A percentile compares a stretch with the other conserved stretches of the same genome.
phyloP scores from a whole-genome alignment of 2,113 vertebrate genomes.

The Mirounga angustirostris region DNA sequence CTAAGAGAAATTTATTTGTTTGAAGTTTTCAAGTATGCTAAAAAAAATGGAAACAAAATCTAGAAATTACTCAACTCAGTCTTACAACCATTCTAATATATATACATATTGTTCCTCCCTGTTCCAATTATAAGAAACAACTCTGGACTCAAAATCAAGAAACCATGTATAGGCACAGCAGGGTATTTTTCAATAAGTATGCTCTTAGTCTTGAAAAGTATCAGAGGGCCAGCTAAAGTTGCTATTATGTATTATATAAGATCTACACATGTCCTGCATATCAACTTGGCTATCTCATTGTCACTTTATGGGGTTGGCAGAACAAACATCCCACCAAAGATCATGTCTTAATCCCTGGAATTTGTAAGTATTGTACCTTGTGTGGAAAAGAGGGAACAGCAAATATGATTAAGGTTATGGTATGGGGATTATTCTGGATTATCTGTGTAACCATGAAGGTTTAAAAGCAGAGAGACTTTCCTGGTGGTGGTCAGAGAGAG shows the following conservation, averaged over 20 bases:
- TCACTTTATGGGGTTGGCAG: not conserved
- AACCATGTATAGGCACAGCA: not conserved
- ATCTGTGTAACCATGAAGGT: not conserved
- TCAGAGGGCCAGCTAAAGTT: not conserved
- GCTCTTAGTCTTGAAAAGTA: not conserved
- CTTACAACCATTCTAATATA: not conserved
- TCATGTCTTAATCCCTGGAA: not conserved
- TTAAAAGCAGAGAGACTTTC: not conserved
- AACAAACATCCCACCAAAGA: not conserved
- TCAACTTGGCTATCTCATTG: not conserved
- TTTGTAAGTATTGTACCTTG: not conserved
- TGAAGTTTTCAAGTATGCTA: not conserved
- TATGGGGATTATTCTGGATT: not conserved
- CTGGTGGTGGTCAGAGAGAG: not conserved
- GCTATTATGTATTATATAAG: not conserved
- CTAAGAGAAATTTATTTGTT: not conserved
- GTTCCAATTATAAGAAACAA: not conserved
- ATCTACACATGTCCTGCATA: not conserved
- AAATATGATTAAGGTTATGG: not conserved
- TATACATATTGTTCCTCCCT: not conserved
- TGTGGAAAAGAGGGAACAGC: not conserved
- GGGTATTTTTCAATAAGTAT: not conserved
- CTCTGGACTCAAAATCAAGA: not conserved
- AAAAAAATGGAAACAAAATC: not conserved
- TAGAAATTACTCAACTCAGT: not conserved